Base-by-base conservation (phyloP, 2,888 invertebrate species). In the Pasiphila rectangulata region DNA sequence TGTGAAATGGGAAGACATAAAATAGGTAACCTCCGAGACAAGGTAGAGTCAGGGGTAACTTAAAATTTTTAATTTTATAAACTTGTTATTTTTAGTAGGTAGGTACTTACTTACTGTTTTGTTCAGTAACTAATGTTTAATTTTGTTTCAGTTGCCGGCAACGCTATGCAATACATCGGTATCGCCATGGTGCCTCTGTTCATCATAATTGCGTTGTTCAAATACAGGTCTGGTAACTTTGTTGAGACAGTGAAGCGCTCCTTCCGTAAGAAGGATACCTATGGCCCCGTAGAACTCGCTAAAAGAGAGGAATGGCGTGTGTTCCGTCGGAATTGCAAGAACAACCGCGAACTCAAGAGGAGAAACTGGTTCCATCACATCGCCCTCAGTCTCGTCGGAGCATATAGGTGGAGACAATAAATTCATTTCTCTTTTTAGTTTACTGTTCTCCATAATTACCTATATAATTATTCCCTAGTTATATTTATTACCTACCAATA, bases 251-350 rank as follows among this genome's bases (percentile, higher is more conserved):
- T 90, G 25, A 80, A 64, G 51, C 67, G 66, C 2, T 64, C 90
- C 0, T 85, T 91, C 64, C 70, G 82, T 25, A 83, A 90, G 25
- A 86, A 83, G 44, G 65, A 77, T 4, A 75, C 67, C 0, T 86
- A 85, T 46, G 86, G 86, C 0, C 94, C 94, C 0, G 76, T 79
- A 4, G 90, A 91, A 48, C 72, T 79, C 0, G 77, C 85, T 17
- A 80, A 74, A 0, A 83, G 80, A 20, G 86, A 87, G 17, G 89
- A 90, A 52, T 94, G 93, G 93, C 68, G 69, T 1, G 79, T 86
- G n/a, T 92, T 90, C 65, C 90, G 90, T 46, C 74, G 66, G 0
- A 75, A 90, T 32, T 80, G 87, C 24, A 83, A 86, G 37, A 65
- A 73, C 42, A 68, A 85, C 36, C 75, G 85, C 4, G 57, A 73